phyloP scores from a whole-genome alignment of 2,888 invertebrate species.

The Hemithea aestivaria region DNA sequence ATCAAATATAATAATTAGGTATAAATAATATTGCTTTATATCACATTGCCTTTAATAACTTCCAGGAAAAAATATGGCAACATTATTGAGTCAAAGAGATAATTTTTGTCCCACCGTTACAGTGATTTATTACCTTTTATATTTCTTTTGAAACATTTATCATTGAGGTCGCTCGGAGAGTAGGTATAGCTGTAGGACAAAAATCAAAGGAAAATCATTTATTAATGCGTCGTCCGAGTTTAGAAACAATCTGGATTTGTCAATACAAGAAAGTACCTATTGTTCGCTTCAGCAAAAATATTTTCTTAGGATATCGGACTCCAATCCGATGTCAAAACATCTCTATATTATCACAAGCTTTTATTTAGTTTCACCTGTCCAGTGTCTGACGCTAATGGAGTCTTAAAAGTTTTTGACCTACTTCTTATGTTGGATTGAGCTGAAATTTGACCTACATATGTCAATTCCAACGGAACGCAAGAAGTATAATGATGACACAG shows the following conservation, averaged over 20 bases:
- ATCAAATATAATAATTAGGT: too few relatives aligned
- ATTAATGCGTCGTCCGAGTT: slow-evolving; percentile 1
- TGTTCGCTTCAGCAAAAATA: slow-evolving; percentile 7
- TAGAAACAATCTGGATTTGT: not conserved
- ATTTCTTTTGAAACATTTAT: slow-evolving; percentile 9
- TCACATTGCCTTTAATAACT: too few relatives aligned
- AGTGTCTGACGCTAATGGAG: too few relatives aligned
- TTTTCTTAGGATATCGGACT: slow-evolving; percentile 6
- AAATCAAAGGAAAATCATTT: not conserved
- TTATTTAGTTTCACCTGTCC: too few relatives aligned
- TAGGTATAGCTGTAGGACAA: not conserved
- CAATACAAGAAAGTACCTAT: slow-evolving; percentile 3
- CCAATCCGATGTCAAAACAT: slow-evolving; percentile 4
- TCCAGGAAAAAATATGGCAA: slow-evolving; percentile 3
- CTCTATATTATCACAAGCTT: slow-evolving; percentile 11
- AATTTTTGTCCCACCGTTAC: slow-evolving; percentile 13
- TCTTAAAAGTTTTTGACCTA: too few relatives aligned
- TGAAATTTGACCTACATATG: too few relatives aligned
- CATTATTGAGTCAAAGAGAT: not conserved
- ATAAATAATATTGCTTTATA: too few relatives aligned
- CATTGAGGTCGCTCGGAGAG: slow-evolving; percentile 7
- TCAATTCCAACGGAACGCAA: too few relatives aligned
- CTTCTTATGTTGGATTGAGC: too few relatives aligned
- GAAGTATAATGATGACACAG: too few relatives aligned
- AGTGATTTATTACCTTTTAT: slow-evolving; percentile 17